Evolutionary conservation across 2,888 invertebrate species (phyloP), one percentile per base, ranked within the genome.

Genomic region (Carpatolechia fugitivella): DNA sequence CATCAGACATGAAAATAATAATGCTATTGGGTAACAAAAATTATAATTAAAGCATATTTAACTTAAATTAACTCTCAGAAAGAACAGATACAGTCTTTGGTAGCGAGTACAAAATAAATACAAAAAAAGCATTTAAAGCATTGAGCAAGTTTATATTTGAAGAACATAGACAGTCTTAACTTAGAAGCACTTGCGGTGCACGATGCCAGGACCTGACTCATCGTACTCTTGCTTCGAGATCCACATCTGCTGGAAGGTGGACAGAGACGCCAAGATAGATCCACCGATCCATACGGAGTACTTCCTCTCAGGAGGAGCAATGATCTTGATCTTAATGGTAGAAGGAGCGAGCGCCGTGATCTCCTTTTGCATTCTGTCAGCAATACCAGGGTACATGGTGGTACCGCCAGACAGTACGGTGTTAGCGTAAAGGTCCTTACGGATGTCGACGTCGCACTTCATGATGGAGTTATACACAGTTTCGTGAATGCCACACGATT

Each of bases 401-500:
- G 95, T 95, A 82, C 96, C 96, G 84, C 96, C 96, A 97, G 90
- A 97, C 93, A 82, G 92, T 62, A 97, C 97, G 69, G 95, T 95
- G 94, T 96, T 96, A 93, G 96, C 96, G 92, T 96, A 96, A 92
- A 96, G 91, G 92, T 96, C 96, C 93, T 96, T 96, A 91, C 96
- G 94, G 94, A 97, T 97, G 91, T 97, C 97, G 56, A 97, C 96
- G 91, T 97, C 97, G 92, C 97, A 97, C 94, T 97, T 97, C 97
- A 97, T 97, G 95, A 97, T 97, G 87, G 96, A 97, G 93, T 97
- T 97, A 95, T 96, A 97, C 80, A 96, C 95, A 89, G 96, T 97
- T 92, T 97, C 97, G 92, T 97, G 97, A 92, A 97, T 96, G 81
- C 96, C 96, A 92, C 94, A 94, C 62, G 95, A 95, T 93, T 96